Evolutionary conservation across 2,797 vertebrate genomes (phyloP), one percentile per base, ranked within the genome.

Genomic region (Molossus molossus): DNA sequence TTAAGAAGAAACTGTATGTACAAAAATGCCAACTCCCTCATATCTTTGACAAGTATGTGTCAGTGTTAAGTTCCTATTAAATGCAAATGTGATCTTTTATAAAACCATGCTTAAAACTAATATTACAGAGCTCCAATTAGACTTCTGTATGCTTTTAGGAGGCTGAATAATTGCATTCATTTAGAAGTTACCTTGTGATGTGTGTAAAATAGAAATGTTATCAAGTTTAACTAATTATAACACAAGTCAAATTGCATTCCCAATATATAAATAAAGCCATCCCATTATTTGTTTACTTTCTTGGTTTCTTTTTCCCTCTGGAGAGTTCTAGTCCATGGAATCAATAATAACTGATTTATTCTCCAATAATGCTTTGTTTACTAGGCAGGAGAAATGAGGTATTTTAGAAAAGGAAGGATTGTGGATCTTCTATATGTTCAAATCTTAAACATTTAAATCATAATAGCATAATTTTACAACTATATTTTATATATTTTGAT

Each of bases 61-160:
- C 93, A 94, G 80, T 86, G 77, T 95, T 97, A 95, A 96, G 77
- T 95, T 97, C 92, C 84, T 64, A 97, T 96, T 96, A 97, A 97
- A 96, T 96, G 97, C 96, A 97, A 97, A 97, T 97, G 85, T 94
- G 60, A 95, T 93, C 93, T 96, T 96, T 97, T 93, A 94, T 95
- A 95, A 97, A 96, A 96, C 94, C 76, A 87, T 84, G 69, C 65
- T 98, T 97, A 97, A 97, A 95, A 75, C 86, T 97, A 94, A 86
- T 97, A 98, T 96, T 91, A 93, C 76, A 82, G 79, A 94, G 80
- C 72, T 91, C 95, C 96, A 95, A 50, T 93, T 97, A 96, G 84
- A 95, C 25, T 96, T 96, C 83, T 88, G 27, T 69, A 81, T 87
- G 94, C 95, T 96, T 96, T 96, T 90, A 93, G 87, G 87, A 95